Base-by-base conservation (phyloP, 2,113 vertebrate species). In the Serinus canaria region DNA sequence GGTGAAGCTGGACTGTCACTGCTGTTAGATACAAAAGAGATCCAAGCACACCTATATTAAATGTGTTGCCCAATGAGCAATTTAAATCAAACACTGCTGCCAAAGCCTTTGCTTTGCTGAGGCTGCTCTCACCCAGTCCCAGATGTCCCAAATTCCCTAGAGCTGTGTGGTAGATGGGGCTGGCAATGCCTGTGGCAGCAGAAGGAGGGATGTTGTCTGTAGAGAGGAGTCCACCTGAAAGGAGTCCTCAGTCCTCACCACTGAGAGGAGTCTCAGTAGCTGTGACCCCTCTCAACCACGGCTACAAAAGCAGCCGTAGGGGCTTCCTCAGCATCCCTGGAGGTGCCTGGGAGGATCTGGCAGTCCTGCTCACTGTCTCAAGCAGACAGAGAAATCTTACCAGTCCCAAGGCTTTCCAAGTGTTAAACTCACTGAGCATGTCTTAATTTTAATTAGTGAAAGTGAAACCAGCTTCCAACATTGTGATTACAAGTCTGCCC, bases 361-460 rank as follows among this genome's bases (percentile, higher is more conserved):
- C 9, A 25, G 20, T n/a, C 30, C 63, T 74, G 17, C 53, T 49
- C 47, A 11, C 12, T 37, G 7, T 14, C 21, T 87, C 76, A 37
- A 13, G n/a, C 7, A 64, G 37, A 58, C 25, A 56, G 21, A 77
- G 27, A 7, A 66, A n/a, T 27, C 78, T 50, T 41, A 20, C 6
- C 44, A 66, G 15, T 47, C 52, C 76, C 35, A 37, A 49, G n/a
- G 23, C 46, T 76, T 84, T 78, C 33, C 49, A 83, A 35, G 27
- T 74, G 52, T 62, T 55, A 47, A 83, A 87, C 33, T 91, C 56
- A 64, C 11, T 2, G 0, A 63, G 30, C 11, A 7, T 13, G 11
- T 60, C 44, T 88, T 47, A 53, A 53, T 76, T 74, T 77, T 84
- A 91, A 64, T 76, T 62, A 41, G 15, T 73, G 83, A 56, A 78